phyloP scores from a whole-genome alignment of 2,888 invertebrate genomes.

The Meteorus colon region DNA sequence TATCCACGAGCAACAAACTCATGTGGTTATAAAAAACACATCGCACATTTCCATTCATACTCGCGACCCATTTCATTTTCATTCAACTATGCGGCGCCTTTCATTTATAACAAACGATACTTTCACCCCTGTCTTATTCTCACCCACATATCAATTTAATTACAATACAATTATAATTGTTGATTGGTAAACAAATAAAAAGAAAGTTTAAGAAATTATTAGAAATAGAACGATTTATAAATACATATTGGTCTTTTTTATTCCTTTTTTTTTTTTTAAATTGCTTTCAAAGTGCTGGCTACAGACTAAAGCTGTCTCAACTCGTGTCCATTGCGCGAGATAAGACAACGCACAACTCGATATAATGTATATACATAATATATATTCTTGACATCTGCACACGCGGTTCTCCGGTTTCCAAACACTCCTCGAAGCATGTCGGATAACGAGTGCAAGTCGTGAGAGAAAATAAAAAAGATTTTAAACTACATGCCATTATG shows the following conservation, averaged over 20 bases:
- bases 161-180: neutral
- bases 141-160: neutral
- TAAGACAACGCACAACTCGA: conserved; percentile 30
- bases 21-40: conserved; percentile 1
- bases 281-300: neutral
- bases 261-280: neutral
- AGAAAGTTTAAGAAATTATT: neutral
- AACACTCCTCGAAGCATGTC: conserved; percentile 26
- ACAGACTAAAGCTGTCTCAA: conserved; percentile 16
- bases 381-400: conserved; percentile 24
- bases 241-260: neutral
- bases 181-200: neutral
- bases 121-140: neutral
- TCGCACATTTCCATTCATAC: conserved; percentile 63
- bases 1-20: conserved; percentile 27
- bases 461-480: conserved; percentile 15
- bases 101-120: neutral
- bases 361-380: conserved; percentile 14
- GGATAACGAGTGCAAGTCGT: conserved; percentile 23
- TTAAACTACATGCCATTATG: conserved; percentile 20
- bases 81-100: conserved; percentile 57
- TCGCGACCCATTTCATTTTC: conserved; percentile 67
- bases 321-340: conserved; percentile 17
- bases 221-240: neutral
- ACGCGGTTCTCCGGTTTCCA: conserved; percentile 37